Evolutionary conservation across 2,888 invertebrate species (phyloP).

Genomic region (Conomelus anceps): DNA sequence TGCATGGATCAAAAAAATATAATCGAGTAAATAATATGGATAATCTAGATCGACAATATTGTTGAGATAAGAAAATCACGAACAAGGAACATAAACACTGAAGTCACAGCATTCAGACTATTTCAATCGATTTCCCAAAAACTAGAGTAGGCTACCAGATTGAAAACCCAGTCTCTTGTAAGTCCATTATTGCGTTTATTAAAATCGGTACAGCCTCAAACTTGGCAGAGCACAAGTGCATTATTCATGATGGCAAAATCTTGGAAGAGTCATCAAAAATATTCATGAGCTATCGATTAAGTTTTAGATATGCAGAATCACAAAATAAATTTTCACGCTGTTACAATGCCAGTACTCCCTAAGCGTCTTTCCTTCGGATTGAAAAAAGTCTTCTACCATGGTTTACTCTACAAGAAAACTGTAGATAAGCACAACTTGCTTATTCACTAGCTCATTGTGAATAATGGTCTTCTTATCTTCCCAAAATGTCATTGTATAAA

Average conservation of each 20-base stretch:
- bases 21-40: neutral
- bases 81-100: neutral
- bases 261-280: neutral
- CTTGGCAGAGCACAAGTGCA: neutral
- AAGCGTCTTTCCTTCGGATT: neutral
- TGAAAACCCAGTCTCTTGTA: neutral
- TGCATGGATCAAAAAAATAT: too few species aligned
- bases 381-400: neutral
- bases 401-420: neutral
- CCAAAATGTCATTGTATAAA: neutral
- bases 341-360: neutral
- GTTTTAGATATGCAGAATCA: neutral
- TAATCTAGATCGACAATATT: neutral
- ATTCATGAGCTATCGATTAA: neutral
- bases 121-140: neutral
- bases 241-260: neutral
- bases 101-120: neutral
- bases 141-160: too few species aligned
- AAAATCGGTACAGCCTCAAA: neutral
- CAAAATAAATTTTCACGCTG: neutral
- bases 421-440: neutral
- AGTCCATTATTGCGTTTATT: neutral
- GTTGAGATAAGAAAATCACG: neutral
- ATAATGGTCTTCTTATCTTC: neutral
- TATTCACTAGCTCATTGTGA: neutral